These are phyloP conservation scores for Erpornis zantholeuca DNA, from an alignment of 2,113 vertebrate species.

Conservation along the genomic window DNA sequence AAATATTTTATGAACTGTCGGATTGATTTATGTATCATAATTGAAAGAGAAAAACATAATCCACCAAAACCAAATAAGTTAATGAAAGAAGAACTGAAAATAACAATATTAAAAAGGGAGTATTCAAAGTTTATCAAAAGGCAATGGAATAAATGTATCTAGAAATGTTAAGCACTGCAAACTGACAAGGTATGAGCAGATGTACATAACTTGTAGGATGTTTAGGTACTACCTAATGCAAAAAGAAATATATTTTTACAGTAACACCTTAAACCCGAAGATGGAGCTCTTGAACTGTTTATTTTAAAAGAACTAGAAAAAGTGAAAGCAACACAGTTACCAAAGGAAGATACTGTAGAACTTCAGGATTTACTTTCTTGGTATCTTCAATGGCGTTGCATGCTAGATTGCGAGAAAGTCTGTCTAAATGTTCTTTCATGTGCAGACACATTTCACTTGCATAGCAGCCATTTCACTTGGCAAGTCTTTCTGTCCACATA, in stretches of 20 bases:
- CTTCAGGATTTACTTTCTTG: background rate
- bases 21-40: background rate
- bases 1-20: background rate
- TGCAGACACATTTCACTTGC: background rate
- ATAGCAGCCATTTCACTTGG: background rate
- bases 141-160: background rate
- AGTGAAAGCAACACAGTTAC: background rate
- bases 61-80: background rate
- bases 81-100: background rate
- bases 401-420: background rate
- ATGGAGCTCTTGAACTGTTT: slow-evolving; percentile 40
- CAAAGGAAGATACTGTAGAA: background rate
- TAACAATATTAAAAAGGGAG: background rate
- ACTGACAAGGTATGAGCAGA: background rate
- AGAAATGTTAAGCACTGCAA: background rate
- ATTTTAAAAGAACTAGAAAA: background rate
- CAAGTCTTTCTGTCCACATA: background rate
- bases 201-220: background rate
- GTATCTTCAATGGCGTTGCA: background rate
- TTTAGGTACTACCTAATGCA: background rate
- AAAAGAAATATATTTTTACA: background rate
- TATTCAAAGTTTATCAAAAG: background rate
- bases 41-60: background rate
- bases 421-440: background rate
- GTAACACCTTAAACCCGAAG: slow-evolving; percentile 1